These are phyloP conservation scores for Gnathonemus echidnorhynchus DNA, from an alignment of 2,113 vertebrate genomes.

Conservation along the genomic window DNA sequence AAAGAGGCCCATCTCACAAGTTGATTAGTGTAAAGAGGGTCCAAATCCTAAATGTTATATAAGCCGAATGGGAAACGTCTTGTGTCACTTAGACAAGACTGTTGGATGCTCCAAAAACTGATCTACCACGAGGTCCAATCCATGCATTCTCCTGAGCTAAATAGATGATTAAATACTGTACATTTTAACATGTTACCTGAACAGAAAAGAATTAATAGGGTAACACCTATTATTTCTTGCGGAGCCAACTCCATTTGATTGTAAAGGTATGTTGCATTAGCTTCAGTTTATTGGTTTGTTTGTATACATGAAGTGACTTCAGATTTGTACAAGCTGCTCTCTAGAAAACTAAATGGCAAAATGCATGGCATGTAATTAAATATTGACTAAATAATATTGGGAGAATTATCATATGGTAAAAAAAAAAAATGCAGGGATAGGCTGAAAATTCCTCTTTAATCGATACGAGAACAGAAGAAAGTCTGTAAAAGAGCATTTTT, in stretches of 20 bases:
- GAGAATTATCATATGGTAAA: constrained; percentile 53
- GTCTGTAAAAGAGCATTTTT: constrained; percentile 8
- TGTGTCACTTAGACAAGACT: constrained; percentile 50
- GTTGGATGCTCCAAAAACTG: constrained; percentile 54
- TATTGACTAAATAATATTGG: constrained; percentile 60
- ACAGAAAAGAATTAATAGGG: not conserved
- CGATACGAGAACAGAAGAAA: constrained; percentile 16
- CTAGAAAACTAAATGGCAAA: constrained; percentile 54
- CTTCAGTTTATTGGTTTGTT: constrained; percentile 34
- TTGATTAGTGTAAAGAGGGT: constrained; percentile 66
- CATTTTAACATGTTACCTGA: not conserved
- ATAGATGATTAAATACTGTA: not conserved
- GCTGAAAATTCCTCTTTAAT: constrained; percentile 23
- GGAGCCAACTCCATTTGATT: no score
- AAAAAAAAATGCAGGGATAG: constrained; percentile 3
- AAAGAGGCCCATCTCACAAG: constrained; percentile 65
- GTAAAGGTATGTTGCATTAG: not conserved
- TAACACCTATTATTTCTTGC: not conserved
- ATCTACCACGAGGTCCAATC: constrained; percentile 43
- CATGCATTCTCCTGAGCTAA: not conserved
- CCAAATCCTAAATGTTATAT: constrained; percentile 64
- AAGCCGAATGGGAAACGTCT: constrained; percentile 53
- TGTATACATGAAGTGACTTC: constrained; percentile 46
- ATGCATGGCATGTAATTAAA: constrained; percentile 60
- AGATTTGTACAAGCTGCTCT: constrained; percentile 50